Evolutionary conservation across 2,888 invertebrate genomes (phyloP).

Genomic region (Agelastica alni): DNA sequence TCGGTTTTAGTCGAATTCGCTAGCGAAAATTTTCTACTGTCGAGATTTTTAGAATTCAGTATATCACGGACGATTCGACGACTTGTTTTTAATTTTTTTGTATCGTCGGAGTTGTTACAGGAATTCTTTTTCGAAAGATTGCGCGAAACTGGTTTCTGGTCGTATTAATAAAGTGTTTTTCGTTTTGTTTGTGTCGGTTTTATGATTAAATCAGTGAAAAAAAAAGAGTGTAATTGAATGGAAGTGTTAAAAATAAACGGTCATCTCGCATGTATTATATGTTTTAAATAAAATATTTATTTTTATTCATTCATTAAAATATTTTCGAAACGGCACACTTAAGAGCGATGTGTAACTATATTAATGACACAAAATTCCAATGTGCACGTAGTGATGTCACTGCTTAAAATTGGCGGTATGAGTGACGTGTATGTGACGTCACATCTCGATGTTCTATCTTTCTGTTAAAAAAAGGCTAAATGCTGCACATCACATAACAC

Average conservation of each 20-base stretch:
- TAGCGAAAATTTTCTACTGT: constrained; percentile 14
- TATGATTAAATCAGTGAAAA: neutral
- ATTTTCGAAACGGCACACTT: too few relatives aligned
- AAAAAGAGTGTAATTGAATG: neutral
- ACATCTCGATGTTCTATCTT: too few relatives aligned
- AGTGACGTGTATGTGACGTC: too few relatives aligned
- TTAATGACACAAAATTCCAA: too few relatives aligned
- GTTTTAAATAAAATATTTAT: too few relatives aligned
- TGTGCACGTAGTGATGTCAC: too few relatives aligned
- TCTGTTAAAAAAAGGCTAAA: too few relatives aligned
- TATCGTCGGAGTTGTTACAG: neutral
- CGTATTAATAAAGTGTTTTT: neutral
- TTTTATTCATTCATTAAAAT: too few relatives aligned
- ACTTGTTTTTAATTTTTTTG: neutral
- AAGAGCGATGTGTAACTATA: too few relatives aligned
- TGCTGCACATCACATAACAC: too few relatives aligned
- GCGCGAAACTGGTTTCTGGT: neutral
- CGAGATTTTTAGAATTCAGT: constrained; percentile 18
- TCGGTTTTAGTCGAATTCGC: neutral
- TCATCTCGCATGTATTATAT: too few relatives aligned
- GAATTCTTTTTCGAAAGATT: neutral
- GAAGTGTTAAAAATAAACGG: neutral
- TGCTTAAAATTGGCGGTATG: too few relatives aligned
- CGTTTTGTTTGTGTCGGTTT: neutral
- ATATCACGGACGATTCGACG: constrained; percentile 9